phyloP scores from a whole-genome alignment of 2,797 vertebrate species.

The Urocyon cinereoargenteus region DNA sequence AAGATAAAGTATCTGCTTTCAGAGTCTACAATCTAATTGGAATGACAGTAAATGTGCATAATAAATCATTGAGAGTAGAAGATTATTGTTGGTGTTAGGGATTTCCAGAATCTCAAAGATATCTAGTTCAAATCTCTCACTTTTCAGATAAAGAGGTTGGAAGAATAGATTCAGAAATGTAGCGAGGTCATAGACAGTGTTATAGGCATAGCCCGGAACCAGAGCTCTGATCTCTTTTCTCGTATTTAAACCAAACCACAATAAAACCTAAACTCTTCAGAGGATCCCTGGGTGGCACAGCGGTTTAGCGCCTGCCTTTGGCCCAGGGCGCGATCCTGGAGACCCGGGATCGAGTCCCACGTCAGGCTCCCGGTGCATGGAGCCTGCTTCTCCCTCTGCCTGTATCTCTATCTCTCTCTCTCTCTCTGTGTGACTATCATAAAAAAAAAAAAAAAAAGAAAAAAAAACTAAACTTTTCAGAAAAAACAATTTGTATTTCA shows the following conservation, averaged over 20 bases:
- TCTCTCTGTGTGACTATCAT: too few relatives aligned
- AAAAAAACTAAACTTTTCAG: neutral
- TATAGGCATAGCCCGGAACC: neutral
- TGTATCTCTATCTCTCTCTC: too few relatives aligned
- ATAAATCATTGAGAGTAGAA: neutral
- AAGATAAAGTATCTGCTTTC: neutral
- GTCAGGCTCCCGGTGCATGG: too few relatives aligned
- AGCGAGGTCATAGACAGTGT: neutral
- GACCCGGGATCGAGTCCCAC: too few relatives aligned
- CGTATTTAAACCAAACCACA: neutral
- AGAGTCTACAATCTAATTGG: neutral
- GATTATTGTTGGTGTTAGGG: neutral
- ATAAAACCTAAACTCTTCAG: neutral
- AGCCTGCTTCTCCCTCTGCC: too few relatives aligned
- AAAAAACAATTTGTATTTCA: neutral
- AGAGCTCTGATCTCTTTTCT: neutral
- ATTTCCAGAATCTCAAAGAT: slow-evolving; percentile 33
- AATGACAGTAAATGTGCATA: neutral
- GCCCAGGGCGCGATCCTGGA: too few relatives aligned
- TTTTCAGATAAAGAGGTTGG: slow-evolving; percentile 9
- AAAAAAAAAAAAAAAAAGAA: too few relatives aligned
- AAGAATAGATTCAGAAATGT: neutral
- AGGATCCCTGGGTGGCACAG: too few relatives aligned
- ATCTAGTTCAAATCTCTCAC: neutral
- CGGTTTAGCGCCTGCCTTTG: too few relatives aligned